Evolutionary conservation across 2,888 invertebrate genomes (phyloP).

Genomic region (Gryllus longicercus): DNA sequence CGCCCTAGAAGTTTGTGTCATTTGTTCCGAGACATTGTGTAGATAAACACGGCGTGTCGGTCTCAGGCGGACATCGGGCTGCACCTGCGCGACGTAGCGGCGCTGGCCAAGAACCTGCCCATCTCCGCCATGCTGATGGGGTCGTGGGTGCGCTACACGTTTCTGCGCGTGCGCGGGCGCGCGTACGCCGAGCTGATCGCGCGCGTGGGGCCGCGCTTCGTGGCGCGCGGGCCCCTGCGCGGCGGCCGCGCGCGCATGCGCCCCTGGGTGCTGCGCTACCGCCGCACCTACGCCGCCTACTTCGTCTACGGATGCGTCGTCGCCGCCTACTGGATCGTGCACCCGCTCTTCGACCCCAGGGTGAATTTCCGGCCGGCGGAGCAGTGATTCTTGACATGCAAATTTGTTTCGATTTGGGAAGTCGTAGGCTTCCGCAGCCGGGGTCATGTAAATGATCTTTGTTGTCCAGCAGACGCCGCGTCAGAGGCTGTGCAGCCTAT

Average conservation of each 20-base stretch:
- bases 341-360: background rate
- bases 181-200: background rate
- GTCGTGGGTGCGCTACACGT: background rate
- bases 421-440: no score
- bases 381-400: no score
- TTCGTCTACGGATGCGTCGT: background rate
- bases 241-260: background rate
- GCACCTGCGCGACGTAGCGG: background rate
- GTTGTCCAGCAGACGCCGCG: no score
- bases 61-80: background rate
- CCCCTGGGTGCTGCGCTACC: background rate
- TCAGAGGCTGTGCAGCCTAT: no score
- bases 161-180: background rate
- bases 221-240: background rate
- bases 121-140: background rate
- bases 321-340: background rate
- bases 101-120: background rate
- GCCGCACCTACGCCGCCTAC: background rate
- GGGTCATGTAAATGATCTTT: no score
- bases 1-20: no score
- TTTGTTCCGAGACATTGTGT: no score
- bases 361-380: no score
- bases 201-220: background rate
- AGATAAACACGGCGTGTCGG: no score
- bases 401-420: no score